Evolutionary conservation across 1,140 invertebrate species (phyloP).

Genomic region (Nephotettix cincticeps): DNA sequence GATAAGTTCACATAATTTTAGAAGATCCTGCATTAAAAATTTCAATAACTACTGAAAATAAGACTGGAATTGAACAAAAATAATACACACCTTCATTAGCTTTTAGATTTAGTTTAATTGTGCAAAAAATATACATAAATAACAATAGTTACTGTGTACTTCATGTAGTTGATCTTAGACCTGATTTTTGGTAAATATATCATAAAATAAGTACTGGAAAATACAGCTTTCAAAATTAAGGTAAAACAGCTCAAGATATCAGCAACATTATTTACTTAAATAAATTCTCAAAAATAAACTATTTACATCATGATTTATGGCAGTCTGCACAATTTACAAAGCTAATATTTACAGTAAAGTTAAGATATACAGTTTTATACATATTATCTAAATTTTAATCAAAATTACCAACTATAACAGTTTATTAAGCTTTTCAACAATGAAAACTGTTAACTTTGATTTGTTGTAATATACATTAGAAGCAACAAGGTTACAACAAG

Average conservation of each 20-base stretch:
- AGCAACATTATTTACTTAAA: neutral
- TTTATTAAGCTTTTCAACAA: neutral
- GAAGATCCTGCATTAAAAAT: neutral
- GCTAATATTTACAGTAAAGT: neutral
- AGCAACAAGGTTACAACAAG: neutral
- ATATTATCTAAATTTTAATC: neutral
- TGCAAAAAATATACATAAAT: slow-evolving; percentile 4
- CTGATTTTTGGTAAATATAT: neutral
- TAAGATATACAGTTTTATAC: neutral
- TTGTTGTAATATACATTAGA: neutral
- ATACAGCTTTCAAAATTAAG: neutral
- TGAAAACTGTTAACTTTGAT: neutral
- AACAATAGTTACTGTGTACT: neutral
- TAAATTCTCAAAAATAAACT: neutral
- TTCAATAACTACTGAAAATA: neutral
- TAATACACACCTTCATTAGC: neutral
- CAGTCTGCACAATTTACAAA: neutral
- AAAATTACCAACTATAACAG: neutral
- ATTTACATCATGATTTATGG: neutral
- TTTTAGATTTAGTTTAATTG: neutral
- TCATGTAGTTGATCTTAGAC: neutral
- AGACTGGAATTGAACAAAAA: neutral
- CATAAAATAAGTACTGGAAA: slow-evolving; percentile 4
- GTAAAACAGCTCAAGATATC: neutral
- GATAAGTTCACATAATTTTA: too few species aligned